Evolutionary conservation across 2,113 vertebrate genomes (phyloP).

Genomic region (Fulmarus glacialis): DNA sequence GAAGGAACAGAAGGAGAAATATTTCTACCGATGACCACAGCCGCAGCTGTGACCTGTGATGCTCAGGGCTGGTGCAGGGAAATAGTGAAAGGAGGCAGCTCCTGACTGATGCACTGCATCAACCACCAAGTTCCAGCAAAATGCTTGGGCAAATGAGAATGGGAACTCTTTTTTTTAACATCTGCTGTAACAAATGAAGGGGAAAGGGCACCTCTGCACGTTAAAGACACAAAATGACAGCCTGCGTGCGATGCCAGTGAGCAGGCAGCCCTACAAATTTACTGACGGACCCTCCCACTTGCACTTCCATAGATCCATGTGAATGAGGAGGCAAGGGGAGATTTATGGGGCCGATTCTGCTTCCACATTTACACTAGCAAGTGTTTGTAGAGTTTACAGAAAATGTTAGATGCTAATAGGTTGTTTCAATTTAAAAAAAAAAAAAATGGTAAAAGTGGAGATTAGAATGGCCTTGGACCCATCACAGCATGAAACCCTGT

Average conservation of each 20-base stretch:
- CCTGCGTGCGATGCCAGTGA: slow-evolving; percentile 7
- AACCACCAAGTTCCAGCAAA: neutral
- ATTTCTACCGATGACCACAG: neutral
- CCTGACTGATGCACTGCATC: neutral
- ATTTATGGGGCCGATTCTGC: neutral
- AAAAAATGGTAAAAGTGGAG: neutral
- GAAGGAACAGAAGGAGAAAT: neutral
- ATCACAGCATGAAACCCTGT: neutral
- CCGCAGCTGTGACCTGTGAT: neutral
- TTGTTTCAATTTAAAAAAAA: neutral
- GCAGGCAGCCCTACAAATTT: slow-evolving; percentile 64
- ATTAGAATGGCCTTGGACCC: neutral
- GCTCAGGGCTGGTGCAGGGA: neutral
- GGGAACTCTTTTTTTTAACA: neutral
- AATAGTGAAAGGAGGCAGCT: neutral
- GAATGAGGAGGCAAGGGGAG: neutral
- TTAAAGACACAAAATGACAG: slow-evolving; percentile 16
- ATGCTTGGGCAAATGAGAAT: neutral
- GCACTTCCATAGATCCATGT: neutral
- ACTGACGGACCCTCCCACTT: slow-evolving; percentile 58
- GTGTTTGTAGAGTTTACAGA: neutral
- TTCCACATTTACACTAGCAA: neutral
- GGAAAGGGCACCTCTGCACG: slow-evolving; percentile 23
- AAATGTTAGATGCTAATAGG: neutral
- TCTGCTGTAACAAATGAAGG: slow-evolving; percentile 63